Base-by-base conservation (phyloP, 2,888 invertebrate species). In the Cinara cedri region DNA sequence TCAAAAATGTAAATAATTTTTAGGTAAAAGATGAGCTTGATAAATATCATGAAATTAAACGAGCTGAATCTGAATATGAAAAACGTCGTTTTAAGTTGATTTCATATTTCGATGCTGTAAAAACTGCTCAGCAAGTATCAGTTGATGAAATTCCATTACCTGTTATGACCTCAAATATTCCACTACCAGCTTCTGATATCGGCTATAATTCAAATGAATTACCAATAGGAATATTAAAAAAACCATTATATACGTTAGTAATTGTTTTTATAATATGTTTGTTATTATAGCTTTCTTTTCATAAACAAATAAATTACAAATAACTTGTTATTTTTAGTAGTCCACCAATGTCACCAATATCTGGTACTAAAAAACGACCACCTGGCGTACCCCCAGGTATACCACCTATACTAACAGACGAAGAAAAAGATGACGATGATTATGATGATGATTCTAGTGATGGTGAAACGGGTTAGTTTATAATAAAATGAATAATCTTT, bases 21-120 rank as follows among this genome's bases (percentile, higher is more conserved):
- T 85, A 96, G 95, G 93, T 96, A 84, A 96, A 96, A 88, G 97
- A 98, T 86, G 97, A 98, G 85, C 95, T 95, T 34, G 96, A 97
- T 83, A 94, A 95, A 85, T 97, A 94, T 91, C 89, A 92, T 3
- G 97, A 97, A 83, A 86, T 98, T n/a, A 95, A 93, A 85, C 89
- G 93, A 68, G 92, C 94, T 85, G 94, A 97, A 86, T 90, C 92
- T 83, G 97, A 98, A 82, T 98, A 98, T 87, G 97, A 98, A 85
- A 93, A 94, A 84, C 90, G 94, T 83, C 88, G 96, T 83, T 90
- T 92, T 81, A 92, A 94, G 86, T 88, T 97, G 82, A 94, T 97
- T 81, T 92, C 94, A 42, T 97, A 96, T 86, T 97, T 92, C 86
- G 97, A 98, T 85, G 96, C 97, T 81, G 97, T 98, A 0, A 93